Evolutionary conservation across 2,113 vertebrate genomes (phyloP), one percentile per base, ranked within the genome.

Genomic region (Thunnus maccoyii): DNA sequence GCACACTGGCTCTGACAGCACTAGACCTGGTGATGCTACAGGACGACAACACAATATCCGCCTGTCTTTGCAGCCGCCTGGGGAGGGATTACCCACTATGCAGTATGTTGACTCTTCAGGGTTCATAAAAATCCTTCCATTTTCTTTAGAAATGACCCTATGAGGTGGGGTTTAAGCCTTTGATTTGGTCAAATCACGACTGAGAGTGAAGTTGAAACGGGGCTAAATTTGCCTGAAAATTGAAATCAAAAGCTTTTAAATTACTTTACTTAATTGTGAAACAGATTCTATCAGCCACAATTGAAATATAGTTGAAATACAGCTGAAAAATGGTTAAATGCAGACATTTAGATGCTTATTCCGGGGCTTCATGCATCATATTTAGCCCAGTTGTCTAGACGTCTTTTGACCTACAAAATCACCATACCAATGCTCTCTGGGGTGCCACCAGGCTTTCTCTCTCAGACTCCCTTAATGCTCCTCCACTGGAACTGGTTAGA

Each of bases 1-100:
- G 61, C 52, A 60, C 17, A 16, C 54, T 6, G 12, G 12, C 74
- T 47, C 62, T 64, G 48, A 80, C 65, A 80, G 41, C 69, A 18
- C 56, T 60, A 48, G 20, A 62, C 66, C 52, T 8, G 47, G 58
- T 47, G 67, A 76, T 71, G 32, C 64, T 78, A n/a, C 36, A 32
- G 56, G 25, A 72, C 25, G 2, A 67, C 47, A 66, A 44, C 72
- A 51, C 66, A 82, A 76, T 75, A 76, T 74, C 70, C 25, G 14
- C 22, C 36, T 67, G 78, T 82, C 44, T 87, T 72, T 18, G 55
- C 72, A 72, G 63, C 2, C 48, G 75, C 75, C 79, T 10, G 36
- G 36, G 68, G 56, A 72, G 6, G 50, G 27, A 82, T 72, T 76
- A 84, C 78, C 36, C 25, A 17, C 54, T 1, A 22, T 64, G 58